Conservation (phyloP, 2,888 invertebrate genomes). For the Eledone cirrhosa region DNA sequence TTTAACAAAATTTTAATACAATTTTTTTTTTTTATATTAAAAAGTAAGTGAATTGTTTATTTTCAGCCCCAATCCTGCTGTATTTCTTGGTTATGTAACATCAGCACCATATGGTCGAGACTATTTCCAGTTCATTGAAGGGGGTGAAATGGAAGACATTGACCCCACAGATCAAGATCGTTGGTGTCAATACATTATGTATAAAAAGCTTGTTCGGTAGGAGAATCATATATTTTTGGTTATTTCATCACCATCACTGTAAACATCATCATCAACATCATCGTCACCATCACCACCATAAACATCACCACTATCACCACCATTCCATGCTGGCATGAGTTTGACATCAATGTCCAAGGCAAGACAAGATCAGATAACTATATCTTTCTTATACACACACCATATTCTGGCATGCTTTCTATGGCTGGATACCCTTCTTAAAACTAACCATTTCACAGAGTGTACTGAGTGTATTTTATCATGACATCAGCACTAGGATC, state of each 20-base stretch:
- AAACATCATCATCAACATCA: too few relatives aligned
- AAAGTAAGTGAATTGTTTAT: background rate
- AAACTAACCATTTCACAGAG: too few relatives aligned
- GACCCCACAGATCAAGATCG: constrained; percentile 62
- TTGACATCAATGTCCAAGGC: too few relatives aligned
- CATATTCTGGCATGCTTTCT: too few relatives aligned
- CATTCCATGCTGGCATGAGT: too few relatives aligned
- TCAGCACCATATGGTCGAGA: constrained; percentile 64
- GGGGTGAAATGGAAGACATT: constrained; percentile 64
- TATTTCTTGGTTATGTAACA: constrained; percentile 68
- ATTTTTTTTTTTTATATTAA: background rate
- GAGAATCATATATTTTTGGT: background rate
- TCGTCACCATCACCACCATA: too few relatives aligned
- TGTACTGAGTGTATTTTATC: too few relatives aligned
- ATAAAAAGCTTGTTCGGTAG: constrained; percentile 62
- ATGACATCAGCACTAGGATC: background rate
- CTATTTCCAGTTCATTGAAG: constrained; percentile 54
- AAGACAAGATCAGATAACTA: too few relatives aligned
- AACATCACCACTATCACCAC: too few relatives aligned
- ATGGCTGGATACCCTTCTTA: too few relatives aligned
- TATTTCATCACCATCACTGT: background rate
- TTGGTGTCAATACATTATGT: constrained; percentile 68
- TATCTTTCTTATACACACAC: too few relatives aligned
- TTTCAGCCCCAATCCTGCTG: constrained; percentile 62
- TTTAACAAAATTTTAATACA: too few relatives aligned